Evolutionary conservation across 2,113 vertebrate genomes (phyloP), one percentile per base, ranked within the genome.

Genomic region (Illadopsis cleaveri): DNA sequence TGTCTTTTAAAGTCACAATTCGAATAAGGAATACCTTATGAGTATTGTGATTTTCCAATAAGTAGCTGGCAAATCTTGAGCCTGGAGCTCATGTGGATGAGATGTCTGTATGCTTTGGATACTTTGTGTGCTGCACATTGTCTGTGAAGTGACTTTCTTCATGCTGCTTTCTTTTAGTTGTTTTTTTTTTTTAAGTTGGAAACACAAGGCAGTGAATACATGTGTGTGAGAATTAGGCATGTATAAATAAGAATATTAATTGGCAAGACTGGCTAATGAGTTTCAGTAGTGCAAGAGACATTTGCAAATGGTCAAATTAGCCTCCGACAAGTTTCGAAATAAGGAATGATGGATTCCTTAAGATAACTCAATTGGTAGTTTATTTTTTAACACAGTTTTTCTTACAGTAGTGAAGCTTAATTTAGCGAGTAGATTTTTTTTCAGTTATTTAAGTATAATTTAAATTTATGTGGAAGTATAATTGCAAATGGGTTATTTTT

Each of bases 381-480:
- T 50, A 37, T 45, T 72, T 82, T 79, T 80, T 65, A 87, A 56
- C 24, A 48, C 37, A 69, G 10, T 5, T 73, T 89, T 89, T 84
- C 44, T 51, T 83, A 58, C 15, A 58, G 6, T 47, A 68, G 12
- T 37, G 5, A 31, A 68, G 35, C 21, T 90, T 92, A 81, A 94
- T 77, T 76, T 66, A 84, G 40, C 42, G n/a, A 56, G 20, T 13
- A 79, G n/a, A 57, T 4, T 11, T 17, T 62, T 78, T 75, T 84
- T 48, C 33, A 56, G 30, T 73, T 54, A 28, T n/a, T 66, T 30
- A 47, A n/a, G 27, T 45, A 21, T 91, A 62, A 91, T 65, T 83
- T 94, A 92, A 64, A 84, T 96, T 96, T 96, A 73, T 95, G 24
- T 94, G 85, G 76, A 95, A 90, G 19, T 94, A 33, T 89, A 79